Evolutionary conservation across 2,113 vertebrate genomes (phyloP), one percentile per base, ranked within the genome.

Genomic region (Corythornis cristatus): DNA sequence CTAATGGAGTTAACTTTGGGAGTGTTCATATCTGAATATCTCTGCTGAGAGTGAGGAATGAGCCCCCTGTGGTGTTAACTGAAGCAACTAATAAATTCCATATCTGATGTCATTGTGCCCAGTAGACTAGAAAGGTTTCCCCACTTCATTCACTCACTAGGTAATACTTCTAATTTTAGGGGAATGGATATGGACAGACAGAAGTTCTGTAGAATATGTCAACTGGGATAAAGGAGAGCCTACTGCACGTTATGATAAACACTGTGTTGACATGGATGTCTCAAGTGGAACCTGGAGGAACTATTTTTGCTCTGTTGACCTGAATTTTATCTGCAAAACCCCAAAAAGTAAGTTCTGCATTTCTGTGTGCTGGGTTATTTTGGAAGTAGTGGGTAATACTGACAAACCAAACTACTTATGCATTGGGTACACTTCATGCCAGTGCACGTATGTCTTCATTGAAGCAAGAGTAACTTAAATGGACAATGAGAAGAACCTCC

Each of bases 321-420:
- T 85, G 82, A 96, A 98, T 35, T 99, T 96, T 92, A 98, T 99
- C 93, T 99, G 99, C 96, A 99, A 99, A 98, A 98, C 77, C 57
- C 88, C 97, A 5, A 99, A 99, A 98, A 97, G 99, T 99, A 97
- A 97, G 97, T 95, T 66, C 40, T 71, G 50, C 53, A 45, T 86
- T 89, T 92, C 35, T 85, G 2, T 83, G 29, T 17, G 8, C 18
- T 64, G 18, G 4, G 5, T 85, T 79, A 23, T 75, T 87, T 86
- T n/a, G 65, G 40, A 51, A 86, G 28, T 15, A 88, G 31, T 21
- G n/a, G 8, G 57, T 81, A 77, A 28, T n/a, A 60, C 17, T 17
- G 31, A 17, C 14, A 76, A 81, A 16, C 11, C 3, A 66, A 77
- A 73, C 7, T 58, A 15, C n/a, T 85, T 54, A 33, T 12, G 7